Percentiles rank a stretch among this genome's conserved stretches.
These are phyloP conservation scores for Mesocentrotus franciscanus DNA, from an alignment of 53 echinoderm and acorn worm genomes.

Conservation along the genomic window DNA sequence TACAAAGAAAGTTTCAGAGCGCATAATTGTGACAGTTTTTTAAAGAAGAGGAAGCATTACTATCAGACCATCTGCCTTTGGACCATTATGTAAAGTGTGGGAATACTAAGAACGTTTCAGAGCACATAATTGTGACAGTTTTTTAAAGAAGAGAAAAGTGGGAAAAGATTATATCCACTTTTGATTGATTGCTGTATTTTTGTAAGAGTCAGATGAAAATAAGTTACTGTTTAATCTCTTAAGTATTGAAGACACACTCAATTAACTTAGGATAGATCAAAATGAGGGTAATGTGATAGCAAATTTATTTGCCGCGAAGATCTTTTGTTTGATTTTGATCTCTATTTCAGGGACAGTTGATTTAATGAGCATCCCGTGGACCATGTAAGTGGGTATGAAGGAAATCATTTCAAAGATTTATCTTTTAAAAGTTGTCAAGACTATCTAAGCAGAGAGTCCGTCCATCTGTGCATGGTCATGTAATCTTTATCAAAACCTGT, in stretches of 20 bases:
- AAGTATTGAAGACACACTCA: neutral
- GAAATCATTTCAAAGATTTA: neutral
- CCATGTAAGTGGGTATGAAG: neutral
- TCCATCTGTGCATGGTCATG: neutral
- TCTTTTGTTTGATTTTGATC: neutral
- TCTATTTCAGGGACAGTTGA: slow-evolving; percentile 37
- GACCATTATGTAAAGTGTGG: neutral
- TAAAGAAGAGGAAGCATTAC: neutral
- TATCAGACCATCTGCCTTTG: neutral
- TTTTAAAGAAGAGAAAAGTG: slow-evolving; percentile 10
- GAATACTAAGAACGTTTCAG: slow-evolving; percentile 5
- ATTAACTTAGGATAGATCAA: neutral
- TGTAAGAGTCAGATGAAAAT: neutral
- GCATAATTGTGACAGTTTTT: slow-evolving; percentile 14
- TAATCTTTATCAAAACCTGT: neutral
- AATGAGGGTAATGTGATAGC: neutral
- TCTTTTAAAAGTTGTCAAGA: neutral
- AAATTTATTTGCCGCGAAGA: neutral
- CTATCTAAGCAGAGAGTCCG: neutral
- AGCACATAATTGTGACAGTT: slow-evolving; percentile 40
- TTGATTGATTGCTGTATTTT: neutral
- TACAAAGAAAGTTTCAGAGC: slow-evolving; percentile 25
- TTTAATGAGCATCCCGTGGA: neutral
- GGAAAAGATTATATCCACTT: neutral
- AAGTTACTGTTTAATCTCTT: neutral